A percentile compares a stretch with the other conserved stretches of the same genome.
Evolutionary conservation across 2,113 vertebrate genomes (phyloP).

Genomic region (Bubalus kerabau): DNA sequence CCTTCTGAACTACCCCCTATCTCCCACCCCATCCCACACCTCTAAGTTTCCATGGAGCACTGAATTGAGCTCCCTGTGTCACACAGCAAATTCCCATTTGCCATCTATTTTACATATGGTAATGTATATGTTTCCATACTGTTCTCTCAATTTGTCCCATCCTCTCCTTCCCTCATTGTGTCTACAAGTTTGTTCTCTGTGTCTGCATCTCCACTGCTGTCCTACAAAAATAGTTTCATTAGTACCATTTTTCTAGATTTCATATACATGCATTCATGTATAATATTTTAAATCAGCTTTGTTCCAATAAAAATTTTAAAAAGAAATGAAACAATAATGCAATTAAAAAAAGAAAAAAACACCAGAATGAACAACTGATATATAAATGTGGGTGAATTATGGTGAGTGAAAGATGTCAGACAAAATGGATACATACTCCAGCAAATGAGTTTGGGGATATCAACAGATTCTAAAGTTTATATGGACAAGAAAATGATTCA

Average conservation of each 20-base stretch:
- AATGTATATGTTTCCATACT: neutral
- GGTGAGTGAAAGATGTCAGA: neutral
- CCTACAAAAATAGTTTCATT: neutral
- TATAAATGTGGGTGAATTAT: neutral
- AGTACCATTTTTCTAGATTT: neutral
- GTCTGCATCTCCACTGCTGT: neutral
- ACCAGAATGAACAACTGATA: neutral
- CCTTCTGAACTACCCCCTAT: neutral
- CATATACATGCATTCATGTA: neutral
- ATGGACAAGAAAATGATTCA: neutral
- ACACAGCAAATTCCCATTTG: neutral
- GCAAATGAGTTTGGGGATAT: neutral
- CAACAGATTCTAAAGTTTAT: neutral
- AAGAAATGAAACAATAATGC: neutral
- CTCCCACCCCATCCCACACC: neutral
- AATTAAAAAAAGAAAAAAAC: neutral
- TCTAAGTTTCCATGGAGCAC: neutral
- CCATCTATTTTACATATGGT: neutral
- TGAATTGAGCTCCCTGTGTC: neutral
- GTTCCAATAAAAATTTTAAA: neutral
- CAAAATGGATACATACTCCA: neutral
- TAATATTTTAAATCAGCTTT: neutral
- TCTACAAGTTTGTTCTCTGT: neutral
- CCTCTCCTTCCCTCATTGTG: neutral
- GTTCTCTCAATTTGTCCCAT: neutral